Evolutionary conservation across 2,888 invertebrate genomes (phyloP), one percentile per base, ranked within the genome.

Genomic region (Cheilosia soror): DNA sequence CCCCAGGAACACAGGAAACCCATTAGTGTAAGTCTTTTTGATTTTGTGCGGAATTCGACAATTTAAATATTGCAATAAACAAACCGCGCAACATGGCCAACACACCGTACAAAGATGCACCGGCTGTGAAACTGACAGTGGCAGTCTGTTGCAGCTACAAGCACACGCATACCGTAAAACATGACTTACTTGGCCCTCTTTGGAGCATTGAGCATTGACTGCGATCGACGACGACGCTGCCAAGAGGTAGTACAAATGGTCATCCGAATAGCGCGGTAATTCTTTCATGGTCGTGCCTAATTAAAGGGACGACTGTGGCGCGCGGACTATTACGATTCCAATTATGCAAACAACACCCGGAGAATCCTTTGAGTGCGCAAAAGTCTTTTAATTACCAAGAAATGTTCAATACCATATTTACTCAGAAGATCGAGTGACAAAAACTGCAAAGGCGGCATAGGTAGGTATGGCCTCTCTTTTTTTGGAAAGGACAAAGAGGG

Each of bases 31-130:
- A 76, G 81, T 68, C 81, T 85, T 77, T 85, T 85, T 77, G 81
- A 76, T 81, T 85, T 63, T 68, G 40, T 58, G 62, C 66, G 85
- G 85, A 85, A 85, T 85, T 68, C 76, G 72, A 85, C 85, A 77
- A 85, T 85, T 81, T 85, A 85, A 85, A 85, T 85, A 85, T 85
- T 77, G 85, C 85, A 85, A 85, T 81, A 81, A 85, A 85, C 81
- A 80, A 85, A 77, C 76, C 72, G 44, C 81, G 62, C 81, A 76
- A 77, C 85, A 85, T 63, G 81, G 72, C 76, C 60, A 81, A 81
- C 71, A 72, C 77, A 53, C 72, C 76, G 63, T 76, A 72, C 81
- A 85, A 80, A 85, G 85, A 85, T 85, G 81, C 81, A 81, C 81
- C 76, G 85, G 78, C 78, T 73, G 66, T 77, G 65, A 75, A 71